Evolutionary conservation across 1,140 invertebrate genomes (phyloP).

Genomic region (Brachionus angularis): DNA sequence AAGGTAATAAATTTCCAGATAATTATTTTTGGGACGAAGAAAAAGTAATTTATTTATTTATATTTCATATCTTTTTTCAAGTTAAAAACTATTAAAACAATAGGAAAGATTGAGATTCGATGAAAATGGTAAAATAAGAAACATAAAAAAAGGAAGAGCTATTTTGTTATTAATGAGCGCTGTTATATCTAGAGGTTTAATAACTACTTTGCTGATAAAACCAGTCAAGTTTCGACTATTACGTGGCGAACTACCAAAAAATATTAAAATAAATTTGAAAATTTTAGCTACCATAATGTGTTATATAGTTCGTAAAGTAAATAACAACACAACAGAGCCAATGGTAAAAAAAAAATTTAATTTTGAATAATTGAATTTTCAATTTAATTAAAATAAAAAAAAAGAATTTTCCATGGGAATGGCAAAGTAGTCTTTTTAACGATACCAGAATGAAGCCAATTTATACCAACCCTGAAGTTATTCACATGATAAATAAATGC

Average conservation of each 20-base stretch:
- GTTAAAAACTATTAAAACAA: not conserved
- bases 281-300: conserved; percentile 33
- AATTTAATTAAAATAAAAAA: not conserved
- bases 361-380: not conserved
- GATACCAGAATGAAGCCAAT: conserved; percentile 34
- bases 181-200: conserved; percentile 21
- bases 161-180: conserved; percentile 34
- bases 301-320: conserved; percentile 20
- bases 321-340: not conserved
- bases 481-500: conserved; percentile 5
- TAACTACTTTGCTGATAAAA: conserved; percentile 35
- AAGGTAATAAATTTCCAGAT: conserved; percentile 35
- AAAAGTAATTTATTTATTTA: conserved; percentile 2
- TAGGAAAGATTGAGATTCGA: conserved; percentile 36
- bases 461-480: conserved; percentile 9
- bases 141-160: conserved; percentile 37
- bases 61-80: not conserved
- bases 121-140: conserved; percentile 41
- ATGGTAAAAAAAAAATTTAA: too few relatives aligned
- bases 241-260: conserved; percentile 9
- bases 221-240: conserved; percentile 37
- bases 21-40: conserved; percentile 43
- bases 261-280: conserved; percentile 30
- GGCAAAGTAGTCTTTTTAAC: conserved; percentile 33
- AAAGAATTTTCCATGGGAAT: conserved; percentile 39